Evolutionary conservation across 2,797 vertebrate genomes (phyloP).

Genomic region (Enteromius afrohamiltoni): DNA sequence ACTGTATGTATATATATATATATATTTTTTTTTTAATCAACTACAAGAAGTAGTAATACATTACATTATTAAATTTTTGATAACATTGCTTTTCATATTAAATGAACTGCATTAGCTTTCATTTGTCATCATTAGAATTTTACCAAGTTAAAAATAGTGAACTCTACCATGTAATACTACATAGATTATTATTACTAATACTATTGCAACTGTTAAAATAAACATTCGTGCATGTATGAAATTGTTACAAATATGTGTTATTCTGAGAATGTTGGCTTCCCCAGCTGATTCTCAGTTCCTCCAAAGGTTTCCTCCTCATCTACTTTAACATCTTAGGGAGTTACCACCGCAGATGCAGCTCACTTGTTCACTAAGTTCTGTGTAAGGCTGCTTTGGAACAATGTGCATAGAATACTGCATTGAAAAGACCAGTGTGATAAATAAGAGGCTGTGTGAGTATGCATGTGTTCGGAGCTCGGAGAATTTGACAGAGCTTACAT

Average conservation of each 20-base stretch:
- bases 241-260: not conserved
- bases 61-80: not conserved
- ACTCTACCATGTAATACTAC: not conserved
- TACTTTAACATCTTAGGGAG: not conserved
- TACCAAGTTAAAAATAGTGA: not conserved
- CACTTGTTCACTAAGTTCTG: not conserved
- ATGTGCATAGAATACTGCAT: not conserved
- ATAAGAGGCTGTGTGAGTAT: not conserved
- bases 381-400: not conserved
- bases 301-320: not conserved
- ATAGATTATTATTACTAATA: not conserved
- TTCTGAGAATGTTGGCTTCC: not conserved
- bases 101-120: not conserved
- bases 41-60: not conserved
- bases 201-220: not conserved
- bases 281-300: not conserved
- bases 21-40: not conserved
- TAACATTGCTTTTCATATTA: not conserved
- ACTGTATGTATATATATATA: not conserved
- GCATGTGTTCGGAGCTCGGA: not conserved
- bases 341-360: not conserved
- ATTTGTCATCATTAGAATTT: not conserved
- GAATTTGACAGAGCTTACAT: constrained; percentile 74
- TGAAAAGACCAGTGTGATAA: not conserved
- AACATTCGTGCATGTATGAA: not conserved